phyloP scores from a whole-genome alignment of 2,888 invertebrate species.

The Volucella inanis region DNA sequence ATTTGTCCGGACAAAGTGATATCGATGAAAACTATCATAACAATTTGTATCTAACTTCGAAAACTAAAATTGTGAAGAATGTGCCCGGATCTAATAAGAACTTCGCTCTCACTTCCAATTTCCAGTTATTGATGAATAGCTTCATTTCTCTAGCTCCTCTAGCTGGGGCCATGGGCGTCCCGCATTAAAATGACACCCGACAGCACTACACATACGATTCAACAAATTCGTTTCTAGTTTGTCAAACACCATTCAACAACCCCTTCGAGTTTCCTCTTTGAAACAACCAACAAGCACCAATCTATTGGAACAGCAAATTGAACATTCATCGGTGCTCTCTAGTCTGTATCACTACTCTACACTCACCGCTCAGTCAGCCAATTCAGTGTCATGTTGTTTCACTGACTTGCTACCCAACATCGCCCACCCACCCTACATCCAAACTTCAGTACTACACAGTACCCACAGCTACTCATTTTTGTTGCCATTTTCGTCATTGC shows the following conservation, averaged over 20 bases:
- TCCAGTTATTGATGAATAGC: conserved; percentile 45
- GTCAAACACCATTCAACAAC: conserved; percentile 6
- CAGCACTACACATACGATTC: neutral
- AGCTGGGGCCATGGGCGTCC: no score
- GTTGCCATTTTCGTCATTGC: neutral
- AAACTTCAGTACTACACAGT: neutral
- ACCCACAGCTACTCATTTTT: neutral
- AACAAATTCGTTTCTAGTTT: neutral
- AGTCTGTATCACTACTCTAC: neutral
- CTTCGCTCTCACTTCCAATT: conserved; percentile 21
- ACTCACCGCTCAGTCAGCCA: neutral
- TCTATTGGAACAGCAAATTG: no score
- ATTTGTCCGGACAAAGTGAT: no score
- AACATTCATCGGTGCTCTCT: no score
- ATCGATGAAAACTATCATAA: no score
- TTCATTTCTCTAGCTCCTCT: conserved; percentile 23
- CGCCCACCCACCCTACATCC: conserved; percentile 47
- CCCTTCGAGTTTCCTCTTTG: neutral
- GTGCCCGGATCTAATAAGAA: neutral
- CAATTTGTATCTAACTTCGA: neutral
- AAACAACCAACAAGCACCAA: no score
- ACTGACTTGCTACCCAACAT: conserved; percentile 12
- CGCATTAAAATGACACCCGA: neutral
- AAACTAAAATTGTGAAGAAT: conserved; percentile 12
- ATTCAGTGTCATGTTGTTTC: neutral